These are phyloP conservation scores for Emydura subglobosa DNA, from an alignment of 2,113 vertebrate species.

Conservation along the genomic window DNA sequence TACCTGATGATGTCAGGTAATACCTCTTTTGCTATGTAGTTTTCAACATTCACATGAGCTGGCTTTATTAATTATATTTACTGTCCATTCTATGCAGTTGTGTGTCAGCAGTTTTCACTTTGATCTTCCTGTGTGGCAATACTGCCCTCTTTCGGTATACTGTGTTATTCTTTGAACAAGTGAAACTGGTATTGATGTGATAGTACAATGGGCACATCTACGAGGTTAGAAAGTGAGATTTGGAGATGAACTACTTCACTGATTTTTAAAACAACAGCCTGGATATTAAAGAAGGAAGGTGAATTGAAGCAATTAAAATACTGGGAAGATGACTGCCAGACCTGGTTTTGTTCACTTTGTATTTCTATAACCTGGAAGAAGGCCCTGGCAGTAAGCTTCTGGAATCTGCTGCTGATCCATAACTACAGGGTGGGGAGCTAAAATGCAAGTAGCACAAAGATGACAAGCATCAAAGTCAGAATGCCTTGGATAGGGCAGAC, in stretches of 20 bases:
- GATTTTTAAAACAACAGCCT: not conserved
- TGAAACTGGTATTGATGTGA: accelerated
- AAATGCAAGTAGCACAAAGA: not conserved
- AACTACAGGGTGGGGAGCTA: too few relatives aligned
- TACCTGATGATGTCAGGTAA: not conserved
- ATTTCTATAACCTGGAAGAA: not conserved
- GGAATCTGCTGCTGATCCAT: not conserved
- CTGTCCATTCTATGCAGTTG: not conserved
- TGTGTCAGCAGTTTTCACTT: not conserved
- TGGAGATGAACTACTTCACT: not conserved
- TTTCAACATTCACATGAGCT: not conserved
- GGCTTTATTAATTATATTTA: not conserved
- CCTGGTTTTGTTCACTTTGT: not conserved
- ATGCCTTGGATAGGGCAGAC: not conserved
- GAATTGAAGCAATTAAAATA: accelerated
- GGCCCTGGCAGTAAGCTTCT: not conserved
- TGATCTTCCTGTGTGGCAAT: not conserved
- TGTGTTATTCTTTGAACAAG: not conserved
- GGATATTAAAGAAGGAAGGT: not conserved
- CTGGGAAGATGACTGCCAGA: not conserved
- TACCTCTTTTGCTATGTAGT: not conserved
- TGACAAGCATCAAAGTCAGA: not conserved
- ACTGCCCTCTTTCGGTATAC: conserved; percentile 59
- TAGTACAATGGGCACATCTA: not conserved
- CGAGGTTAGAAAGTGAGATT: not conserved